Evolutionary conservation across 2,888 invertebrate species (phyloP), one percentile per base, ranked within the genome.

Genomic region (Torymus aiolomorphi): DNA sequence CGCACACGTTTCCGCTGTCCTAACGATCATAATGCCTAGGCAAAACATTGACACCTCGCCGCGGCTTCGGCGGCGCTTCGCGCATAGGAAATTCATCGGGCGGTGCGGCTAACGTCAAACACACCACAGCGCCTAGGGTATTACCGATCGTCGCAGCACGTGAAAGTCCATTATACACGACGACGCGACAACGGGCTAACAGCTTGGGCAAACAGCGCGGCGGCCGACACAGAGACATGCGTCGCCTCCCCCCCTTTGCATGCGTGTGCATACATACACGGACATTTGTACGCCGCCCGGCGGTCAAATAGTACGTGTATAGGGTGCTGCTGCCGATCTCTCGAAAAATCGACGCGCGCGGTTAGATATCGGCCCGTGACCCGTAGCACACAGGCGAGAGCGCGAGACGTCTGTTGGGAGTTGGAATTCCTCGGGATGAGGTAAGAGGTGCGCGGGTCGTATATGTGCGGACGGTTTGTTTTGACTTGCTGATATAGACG

Each of bases 1-100:
- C 14, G 14, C 42, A 24, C 13, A 11, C 76, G 49, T 74, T 70
- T 73, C 73, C 76, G 70, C 65, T 70, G 82, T 85, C 56, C 67
- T 72, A 77, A 77, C 77, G 76, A 74, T 80, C 86, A 86, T 89
- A 88, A 89, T 89, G 85, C 84, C 82, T 84, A 87, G 86, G 85
- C 85, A 88, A 89, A 89, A 89, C 89, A 89, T 89, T 89, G 88
- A 89, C 89, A 89, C 85, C 84, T 83, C 76, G 66, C 8, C 1
- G 4, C 2, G 31, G 5, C 2, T 0, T 71, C 84, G 82, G 73
- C 75, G 84, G 62, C 49, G 24, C 65, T 51, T 70, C 61, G 16
- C 61, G 16, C 18, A 24, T 54, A n/a, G 42, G 42, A 42, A 42
- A 42, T 42, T 63, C 16, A 42, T 16, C 49, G 20, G n/a, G 51